Base-by-base conservation (phyloP, 1,140 invertebrate genomes). In the Drosophila takahashii region DNA sequence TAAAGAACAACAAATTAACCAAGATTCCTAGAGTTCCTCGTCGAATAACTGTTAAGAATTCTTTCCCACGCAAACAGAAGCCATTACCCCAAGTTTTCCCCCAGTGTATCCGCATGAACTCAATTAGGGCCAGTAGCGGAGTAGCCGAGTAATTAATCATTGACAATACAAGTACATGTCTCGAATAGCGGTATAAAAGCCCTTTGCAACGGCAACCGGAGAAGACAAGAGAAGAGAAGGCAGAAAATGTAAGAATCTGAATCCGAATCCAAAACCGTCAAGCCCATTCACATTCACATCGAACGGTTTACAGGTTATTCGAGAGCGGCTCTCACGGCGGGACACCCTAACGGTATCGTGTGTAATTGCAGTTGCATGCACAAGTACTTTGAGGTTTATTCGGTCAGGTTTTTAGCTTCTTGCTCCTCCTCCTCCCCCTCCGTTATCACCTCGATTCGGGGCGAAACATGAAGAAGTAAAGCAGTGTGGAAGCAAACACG, bases 321-420 rank as follows among this genome's bases (percentile, higher is more conserved):
- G 64, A 70, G 67, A 71, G 62, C 41, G 59, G 58, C 83, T 57
- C 48, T 67, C 64, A 67, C 72, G 56, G 39, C 41, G 41, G 66
- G 70, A 70, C 80, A 65, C 64, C 80, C 71, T 86, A 86, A 86
- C 81, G 81, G 81, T 87, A 86, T 53, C 70, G 79, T 86, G 81
- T 86, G 81, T 86, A 81, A 76, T 79, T 86, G 83, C 75, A 87
- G 79, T 86, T 80, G 73, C 60, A 65, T 76, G 73, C 74, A 69
- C 77, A 80, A 76, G 80, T 81, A 80, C 77, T 77, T 77, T 77
- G 76, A 77, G 72, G 72, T 66, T 77, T 67, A 71, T 84, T 75
- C 80, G 80, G 80, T 79, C 80, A 84, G 80, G 64, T 84, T 83
- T 57, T 78, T 15, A 52, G 56, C 56, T 45, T n/a, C 15, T 22